phyloP scores from a whole-genome alignment of 2,113 vertebrate genomes.

The Corapipo altera region DNA sequence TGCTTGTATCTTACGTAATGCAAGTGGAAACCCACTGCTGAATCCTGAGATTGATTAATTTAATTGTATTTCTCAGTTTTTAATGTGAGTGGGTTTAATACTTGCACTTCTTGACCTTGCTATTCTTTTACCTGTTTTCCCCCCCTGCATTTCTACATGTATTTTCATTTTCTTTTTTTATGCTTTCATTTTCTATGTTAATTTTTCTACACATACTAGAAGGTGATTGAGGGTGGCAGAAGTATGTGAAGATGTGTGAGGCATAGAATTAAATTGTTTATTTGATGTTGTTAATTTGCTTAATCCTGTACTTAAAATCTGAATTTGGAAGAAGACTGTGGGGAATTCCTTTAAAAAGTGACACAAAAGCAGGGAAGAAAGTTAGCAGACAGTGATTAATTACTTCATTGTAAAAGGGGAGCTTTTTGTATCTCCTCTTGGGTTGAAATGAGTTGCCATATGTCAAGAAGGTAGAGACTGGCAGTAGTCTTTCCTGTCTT shows the following conservation, averaged over 20 bases:
- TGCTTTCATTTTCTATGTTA: background rate
- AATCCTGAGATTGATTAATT: background rate
- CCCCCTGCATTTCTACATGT: background rate
- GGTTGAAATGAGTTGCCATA: slow-evolving; percentile 54
- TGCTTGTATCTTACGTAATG: background rate
- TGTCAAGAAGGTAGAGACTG: background rate
- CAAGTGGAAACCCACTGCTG: background rate
- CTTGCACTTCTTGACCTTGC: background rate
- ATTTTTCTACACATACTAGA: background rate
- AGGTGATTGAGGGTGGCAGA: background rate
- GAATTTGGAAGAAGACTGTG: background rate
- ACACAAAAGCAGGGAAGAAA: background rate
- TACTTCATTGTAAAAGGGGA: slow-evolving; percentile 27
- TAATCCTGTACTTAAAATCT: background rate
- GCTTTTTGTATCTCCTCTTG: slow-evolving; percentile 30
- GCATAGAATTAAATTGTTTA: background rate
- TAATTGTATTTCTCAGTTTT: background rate
- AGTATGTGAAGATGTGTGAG: background rate
- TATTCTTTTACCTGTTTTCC: background rate
- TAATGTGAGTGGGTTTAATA: background rate
- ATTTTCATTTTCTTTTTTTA: background rate
- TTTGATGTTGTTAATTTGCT: background rate
- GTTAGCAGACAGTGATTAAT: slow-evolving; percentile 52
- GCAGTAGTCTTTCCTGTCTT: slow-evolving; percentile 55
- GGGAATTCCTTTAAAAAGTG: slow-evolving; percentile 54